Base-by-base conservation (phyloP, 35 echinoderm and acorn worm genomes). In the Hemicentrotus pulcherrimus region DNA sequence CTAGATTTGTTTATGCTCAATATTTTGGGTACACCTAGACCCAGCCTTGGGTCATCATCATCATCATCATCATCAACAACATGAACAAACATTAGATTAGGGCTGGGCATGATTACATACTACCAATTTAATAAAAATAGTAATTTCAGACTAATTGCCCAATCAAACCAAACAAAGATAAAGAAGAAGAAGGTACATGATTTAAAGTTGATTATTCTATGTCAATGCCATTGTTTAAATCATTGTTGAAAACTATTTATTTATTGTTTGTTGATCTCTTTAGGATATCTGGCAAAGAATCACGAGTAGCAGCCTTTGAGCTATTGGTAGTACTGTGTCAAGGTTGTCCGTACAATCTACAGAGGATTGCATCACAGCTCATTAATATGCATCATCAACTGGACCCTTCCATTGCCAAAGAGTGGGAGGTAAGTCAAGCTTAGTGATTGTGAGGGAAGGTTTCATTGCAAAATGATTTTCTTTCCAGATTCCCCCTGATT, bases 331-430 rank as follows among this genome's bases (percentile, higher is more conserved):
- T 95, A 2, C 86, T 96, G 28, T 93, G 88, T n/a, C 96, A 98
- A 65, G 94, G 96, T 31, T 96, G 98, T 87, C 85, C 96, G 12
- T 97, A 98, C 90, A 99, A 99, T 70, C 92, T 99, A 35, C 89
- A 96, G 47, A 88, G 94, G 32, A 96, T 99, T 32, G 86, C 95
- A 46, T 41, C 94, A 15, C 96, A 97, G 52, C 86, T 99, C 9
- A 92, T 98, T 4, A 91, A 94, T n/a, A 98, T 99, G 98, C 98
- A 99, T 95, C 98, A 98, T 71, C 96, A 99, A 32, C 92, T 86
- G 18, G 95, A 97, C 88, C 96, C 95, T 28, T 95, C 96, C 31
- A 95, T 95, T 88, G 46, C 96, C n/a, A 96, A 95, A 93, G 97
- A 99, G 92, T 99, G 98, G 98, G 98, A 99, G 91, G 98, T 99